These are phyloP conservation scores for Danio albolineatus DNA, from an alignment of 2,797 vertebrate species.

Conservation along the genomic window DNA sequence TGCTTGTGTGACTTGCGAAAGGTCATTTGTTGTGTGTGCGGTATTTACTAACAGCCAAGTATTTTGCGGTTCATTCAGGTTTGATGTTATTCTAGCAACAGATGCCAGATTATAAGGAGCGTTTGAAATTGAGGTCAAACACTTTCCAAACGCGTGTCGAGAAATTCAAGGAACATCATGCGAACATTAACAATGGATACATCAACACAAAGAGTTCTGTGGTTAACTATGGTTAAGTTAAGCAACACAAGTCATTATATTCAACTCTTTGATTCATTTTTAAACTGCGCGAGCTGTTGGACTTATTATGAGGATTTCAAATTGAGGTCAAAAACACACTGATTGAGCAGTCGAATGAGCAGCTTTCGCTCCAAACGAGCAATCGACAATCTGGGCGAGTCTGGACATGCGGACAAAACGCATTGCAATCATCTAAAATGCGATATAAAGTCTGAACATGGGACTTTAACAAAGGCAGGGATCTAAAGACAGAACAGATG, in stretches of 20 bases:
- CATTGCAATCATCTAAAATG: no score
- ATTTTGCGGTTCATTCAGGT: neutral
- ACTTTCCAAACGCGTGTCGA: neutral
- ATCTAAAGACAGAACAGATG: no score
- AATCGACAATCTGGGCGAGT: no score
- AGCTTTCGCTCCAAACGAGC: no score
- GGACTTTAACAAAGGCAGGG: no score
- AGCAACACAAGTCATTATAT: neutral
- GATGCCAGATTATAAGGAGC: neutral
- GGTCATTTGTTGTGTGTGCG: constrained; percentile 2
- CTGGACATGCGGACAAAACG: no score
- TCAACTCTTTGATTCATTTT: no score
- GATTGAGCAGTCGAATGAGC: no score
- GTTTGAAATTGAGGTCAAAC: constrained; percentile 10
- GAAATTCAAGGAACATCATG: neutral
- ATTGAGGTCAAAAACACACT: no score
- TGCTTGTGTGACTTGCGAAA: constrained; percentile 5
- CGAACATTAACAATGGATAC: neutral
- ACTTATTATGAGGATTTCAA: no score
- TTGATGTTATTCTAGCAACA: neutral
- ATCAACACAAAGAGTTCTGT: neutral
- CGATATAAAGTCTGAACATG: no score
- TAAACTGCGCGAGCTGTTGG: no score
- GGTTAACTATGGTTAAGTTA: neutral
- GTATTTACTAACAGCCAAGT: constrained; percentile 16